phyloP scores from a whole-genome alignment of 2,797 vertebrate genomes.

The Rhynchonycteris naso region DNA sequence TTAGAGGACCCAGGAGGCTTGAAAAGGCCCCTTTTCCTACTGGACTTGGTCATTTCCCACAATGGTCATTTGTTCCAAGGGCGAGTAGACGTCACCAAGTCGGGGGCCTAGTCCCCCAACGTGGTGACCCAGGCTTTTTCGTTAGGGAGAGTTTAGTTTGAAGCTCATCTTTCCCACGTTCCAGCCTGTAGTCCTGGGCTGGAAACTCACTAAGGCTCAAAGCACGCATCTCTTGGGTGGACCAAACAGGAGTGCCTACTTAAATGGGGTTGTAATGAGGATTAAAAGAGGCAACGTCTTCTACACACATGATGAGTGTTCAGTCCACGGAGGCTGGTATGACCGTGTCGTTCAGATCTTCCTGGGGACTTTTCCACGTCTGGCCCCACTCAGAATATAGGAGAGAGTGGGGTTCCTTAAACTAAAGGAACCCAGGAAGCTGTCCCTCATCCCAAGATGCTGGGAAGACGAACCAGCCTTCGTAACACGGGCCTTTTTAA shows the following conservation, averaged over 20 bases:
- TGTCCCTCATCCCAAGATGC: background rate
- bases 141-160: rapidly evolving
- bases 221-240: background rate
- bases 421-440: background rate
- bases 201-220: background rate
- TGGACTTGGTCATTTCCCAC: background rate
- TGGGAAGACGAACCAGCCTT: background rate
- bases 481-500: background rate
- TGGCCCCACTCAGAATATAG: background rate
- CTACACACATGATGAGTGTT: background rate
- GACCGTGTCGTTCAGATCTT: background rate
- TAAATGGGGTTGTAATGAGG: rapidly evolving
- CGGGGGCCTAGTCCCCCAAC: background rate
- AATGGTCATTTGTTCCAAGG: background rate
- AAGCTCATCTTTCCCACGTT: background rate
- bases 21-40: background rate
- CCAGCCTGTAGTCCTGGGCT: background rate
- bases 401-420: background rate
- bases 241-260: background rate
- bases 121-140: background rate
- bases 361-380: background rate
- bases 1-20: background rate
- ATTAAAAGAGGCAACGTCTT: background rate
- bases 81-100: rapidly evolving
- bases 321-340: rapidly evolving